Evolutionary conservation across 2,797 vertebrate genomes (phyloP), one percentile per base, ranked within the genome.

Genomic region (Pristis pectinata): DNA sequence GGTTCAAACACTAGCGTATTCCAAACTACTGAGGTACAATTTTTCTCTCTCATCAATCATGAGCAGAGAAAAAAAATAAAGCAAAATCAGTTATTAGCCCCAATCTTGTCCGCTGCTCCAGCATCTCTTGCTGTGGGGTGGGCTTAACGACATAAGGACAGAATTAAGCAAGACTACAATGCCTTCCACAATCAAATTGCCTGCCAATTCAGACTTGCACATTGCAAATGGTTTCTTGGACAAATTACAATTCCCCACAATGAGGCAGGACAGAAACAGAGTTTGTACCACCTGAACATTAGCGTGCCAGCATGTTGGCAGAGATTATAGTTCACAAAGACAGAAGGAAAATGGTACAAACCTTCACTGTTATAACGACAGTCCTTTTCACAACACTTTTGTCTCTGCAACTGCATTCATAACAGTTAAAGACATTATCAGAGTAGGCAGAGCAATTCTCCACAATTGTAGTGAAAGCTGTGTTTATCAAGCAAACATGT

Each of bases 371-470:
- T 76, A 11, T n/a, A 87, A 59, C n/a, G 92, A 76, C 70, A 94
- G 30, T 76, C 41, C 70, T 53, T 53, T 49, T 94, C 72, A 94
- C 11, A 94, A 94, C 70, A 94, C 34, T n/a, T 76, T 74, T 94
- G 92, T 74, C 70, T 94, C 76, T 94, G 27, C 30, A 74, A 94
- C 91, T 95, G 93, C 91, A 94, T 95, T 95, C 95, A 95, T 95
- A 95, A 95, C 80, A 72, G 61, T 56, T 22, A 83, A 95, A 94
- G 89, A 93, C 37, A 74, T 94, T 72, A 94, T 94, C 59, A 89
- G 95, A 95, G 95, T 95, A 95, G 95, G 95, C 95, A 95, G 95
- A 94, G 44, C 72, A 94, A 67, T 61, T 79, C 59, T 64, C 41
- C 94, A 94, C 70, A 53, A 93, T 93, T 93, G 89, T 44, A 67